phyloP scores from a whole-genome alignment of 2,888 invertebrate genomes.

The Chymomyza fuscimana region DNA sequence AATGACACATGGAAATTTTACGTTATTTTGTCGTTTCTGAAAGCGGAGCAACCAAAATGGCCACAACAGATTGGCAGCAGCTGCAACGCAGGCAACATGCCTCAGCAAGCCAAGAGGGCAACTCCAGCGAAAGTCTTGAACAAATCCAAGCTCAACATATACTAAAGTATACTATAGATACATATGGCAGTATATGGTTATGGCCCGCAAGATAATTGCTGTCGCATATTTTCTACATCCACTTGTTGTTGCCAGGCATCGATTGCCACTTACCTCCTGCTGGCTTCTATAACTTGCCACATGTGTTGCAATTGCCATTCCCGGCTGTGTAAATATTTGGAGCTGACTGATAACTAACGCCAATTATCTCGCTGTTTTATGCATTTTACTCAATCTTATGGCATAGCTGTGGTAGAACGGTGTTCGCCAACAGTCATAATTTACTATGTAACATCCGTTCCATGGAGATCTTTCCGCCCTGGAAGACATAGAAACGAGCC shows the following conservation, averaged over 20 bases:
- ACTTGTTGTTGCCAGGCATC: constrained; percentile 58
- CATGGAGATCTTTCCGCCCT: background rate
- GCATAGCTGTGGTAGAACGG: too few species aligned
- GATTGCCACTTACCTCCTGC: constrained; percentile 19
- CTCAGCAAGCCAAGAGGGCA: constrained; percentile 21
- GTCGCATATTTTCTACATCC: constrained; percentile 68
- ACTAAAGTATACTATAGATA: constrained; percentile 28
- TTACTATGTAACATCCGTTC: background rate
- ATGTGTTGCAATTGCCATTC: constrained; percentile 51
- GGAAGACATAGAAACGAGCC: background rate
- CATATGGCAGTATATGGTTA: constrained; percentile 22
- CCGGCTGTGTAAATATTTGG: constrained; percentile 52
- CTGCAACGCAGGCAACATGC: constrained; percentile 54
- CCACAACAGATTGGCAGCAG: constrained; percentile 71
- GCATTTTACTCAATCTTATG: background rate
- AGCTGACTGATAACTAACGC: constrained; percentile 30
- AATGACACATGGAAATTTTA: constrained; percentile 73
- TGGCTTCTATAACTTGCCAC: constrained; percentile 39
- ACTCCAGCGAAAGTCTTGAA: constrained; percentile 61
- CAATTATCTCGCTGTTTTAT: constrained; percentile 15
- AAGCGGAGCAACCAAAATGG: constrained; percentile 42
- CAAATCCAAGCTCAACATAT: constrained; percentile 52
- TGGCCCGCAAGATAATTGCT: constrained; percentile 63
- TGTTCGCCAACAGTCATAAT: background rate
- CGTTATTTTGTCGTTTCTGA: constrained; percentile 31